Conservation (phyloP, 2,888 invertebrate genomes). For the Platycnemis pennipes region DNA sequence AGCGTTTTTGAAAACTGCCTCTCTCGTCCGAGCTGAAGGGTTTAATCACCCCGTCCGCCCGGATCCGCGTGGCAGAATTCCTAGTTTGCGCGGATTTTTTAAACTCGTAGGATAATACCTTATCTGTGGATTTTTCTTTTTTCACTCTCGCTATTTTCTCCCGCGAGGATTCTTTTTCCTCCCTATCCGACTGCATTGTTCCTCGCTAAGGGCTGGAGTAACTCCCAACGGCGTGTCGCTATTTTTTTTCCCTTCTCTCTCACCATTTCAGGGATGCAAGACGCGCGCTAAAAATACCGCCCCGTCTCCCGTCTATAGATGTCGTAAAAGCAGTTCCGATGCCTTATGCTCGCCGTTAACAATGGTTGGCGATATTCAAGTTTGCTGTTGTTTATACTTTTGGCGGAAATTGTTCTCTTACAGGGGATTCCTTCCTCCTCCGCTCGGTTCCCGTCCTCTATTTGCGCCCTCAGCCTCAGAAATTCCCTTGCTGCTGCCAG, state of each 20-base stretch:
- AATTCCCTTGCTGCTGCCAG: background rate
- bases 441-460: background rate
- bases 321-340: constrained; percentile 4
- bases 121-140: constrained; percentile 11
- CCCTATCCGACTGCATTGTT: background rate
- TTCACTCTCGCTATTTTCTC: background rate
- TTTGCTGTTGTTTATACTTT: background rate
- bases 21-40: constrained; percentile 48
- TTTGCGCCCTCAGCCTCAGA: background rate
- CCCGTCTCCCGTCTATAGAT: background rate
- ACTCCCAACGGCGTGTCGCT: background rate
- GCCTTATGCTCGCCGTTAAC: background rate
- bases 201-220: background rate
- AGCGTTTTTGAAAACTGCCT: constrained; percentile 42
- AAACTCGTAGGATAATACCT: constrained; percentile 30
- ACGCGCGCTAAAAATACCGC: background rate
- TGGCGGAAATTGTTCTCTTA: background rate
- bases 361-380: background rate
- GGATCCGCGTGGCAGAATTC: constrained; percentile 41
- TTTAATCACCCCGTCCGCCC: constrained; percentile 60
- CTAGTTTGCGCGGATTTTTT: constrained; percentile 50
- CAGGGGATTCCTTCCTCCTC: background rate
- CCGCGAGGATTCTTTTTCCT: background rate
- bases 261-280: background rate
- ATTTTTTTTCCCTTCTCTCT: background rate